These are phyloP conservation scores for Tachysurus fulvidraco DNA, from an alignment of 2,113 vertebrate species.

Conservation along the genomic window DNA sequence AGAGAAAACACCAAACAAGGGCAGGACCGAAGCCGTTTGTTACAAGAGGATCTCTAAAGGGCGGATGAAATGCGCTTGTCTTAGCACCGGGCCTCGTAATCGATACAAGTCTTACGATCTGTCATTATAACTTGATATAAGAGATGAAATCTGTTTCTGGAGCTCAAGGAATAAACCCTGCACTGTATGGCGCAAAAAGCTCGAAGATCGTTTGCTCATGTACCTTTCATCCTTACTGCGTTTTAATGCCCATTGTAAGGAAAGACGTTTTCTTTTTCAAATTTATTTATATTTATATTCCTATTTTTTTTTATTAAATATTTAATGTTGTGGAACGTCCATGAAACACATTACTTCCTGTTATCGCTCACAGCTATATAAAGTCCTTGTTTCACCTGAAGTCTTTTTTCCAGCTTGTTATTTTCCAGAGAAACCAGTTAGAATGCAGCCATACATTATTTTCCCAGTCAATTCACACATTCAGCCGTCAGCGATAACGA, in stretches of 20 bases:
- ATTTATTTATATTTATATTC: too few relatives aligned
- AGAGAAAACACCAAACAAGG: background rate
- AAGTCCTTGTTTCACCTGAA: background rate
- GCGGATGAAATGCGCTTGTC: slow-evolving; percentile 60
- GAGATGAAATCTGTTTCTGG: slow-evolving; percentile 19
- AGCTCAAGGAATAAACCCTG: background rate
- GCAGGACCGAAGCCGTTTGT: background rate
- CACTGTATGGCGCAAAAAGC: background rate
- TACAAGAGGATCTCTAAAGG: slow-evolving; percentile 9
- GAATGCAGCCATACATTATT: background rate
- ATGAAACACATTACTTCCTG: background rate
- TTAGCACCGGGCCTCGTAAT: slow-evolving; percentile 60
- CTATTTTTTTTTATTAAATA: background rate
- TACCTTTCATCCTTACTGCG: background rate
- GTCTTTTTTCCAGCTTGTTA: background rate
- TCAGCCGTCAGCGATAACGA: background rate
- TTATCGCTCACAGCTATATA: background rate
- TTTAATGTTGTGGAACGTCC: background rate
- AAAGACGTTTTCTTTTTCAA: background rate
- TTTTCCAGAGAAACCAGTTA: background rate
- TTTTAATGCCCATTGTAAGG: background rate
- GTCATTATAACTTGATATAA: slow-evolving; percentile 62
- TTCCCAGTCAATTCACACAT: background rate
- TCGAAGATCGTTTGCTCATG: too few relatives aligned
- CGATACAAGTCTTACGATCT: slow-evolving; percentile 60